Evolutionary conservation across 53 echinoderm and acorn worm species (phyloP).

Genomic region (Actinopyga echinites): DNA sequence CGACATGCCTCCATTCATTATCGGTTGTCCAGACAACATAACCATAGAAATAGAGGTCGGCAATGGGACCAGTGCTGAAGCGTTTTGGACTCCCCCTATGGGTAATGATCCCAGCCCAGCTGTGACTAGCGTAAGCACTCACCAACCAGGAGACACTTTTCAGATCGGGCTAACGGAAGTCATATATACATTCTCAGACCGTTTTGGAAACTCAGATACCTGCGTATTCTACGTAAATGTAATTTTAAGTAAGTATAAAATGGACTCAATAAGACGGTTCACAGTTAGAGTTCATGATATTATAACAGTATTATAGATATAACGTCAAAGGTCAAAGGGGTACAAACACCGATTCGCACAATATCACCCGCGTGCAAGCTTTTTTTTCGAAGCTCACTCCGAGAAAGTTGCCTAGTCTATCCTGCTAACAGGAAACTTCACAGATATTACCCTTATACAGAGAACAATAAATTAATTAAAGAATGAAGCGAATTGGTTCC

Average conservation of each 20-base stretch:
- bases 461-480: too few relatives aligned
- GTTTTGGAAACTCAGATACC: not conserved
- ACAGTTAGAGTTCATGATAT: too few relatives aligned
- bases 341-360: too few relatives aligned
- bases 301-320: too few relatives aligned
- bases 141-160: not conserved
- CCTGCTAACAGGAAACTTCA: too few relatives aligned
- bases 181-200: not conserved
- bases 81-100: constrained; percentile 47
- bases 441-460: too few relatives aligned
- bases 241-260: not conserved
- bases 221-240: not conserved
- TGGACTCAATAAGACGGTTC: too few relatives aligned
- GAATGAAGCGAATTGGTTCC: too few relatives aligned
- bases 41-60: not conserved
- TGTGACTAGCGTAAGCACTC: not conserved
- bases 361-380: too few relatives aligned
- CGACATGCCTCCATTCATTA: not conserved
- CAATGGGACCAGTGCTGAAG: not conserved
- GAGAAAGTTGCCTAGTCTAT: too few relatives aligned
- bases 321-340: too few relatives aligned
- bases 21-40: not conserved
- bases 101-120: constrained; percentile 57
- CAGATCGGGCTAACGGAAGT: not conserved
- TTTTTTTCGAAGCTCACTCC: too few relatives aligned